Percentiles rank a stretch among this genome's conserved stretches.
phyloP scores from a whole-genome alignment of 2,797 vertebrate genomes.

The Catharus ustulatus region DNA sequence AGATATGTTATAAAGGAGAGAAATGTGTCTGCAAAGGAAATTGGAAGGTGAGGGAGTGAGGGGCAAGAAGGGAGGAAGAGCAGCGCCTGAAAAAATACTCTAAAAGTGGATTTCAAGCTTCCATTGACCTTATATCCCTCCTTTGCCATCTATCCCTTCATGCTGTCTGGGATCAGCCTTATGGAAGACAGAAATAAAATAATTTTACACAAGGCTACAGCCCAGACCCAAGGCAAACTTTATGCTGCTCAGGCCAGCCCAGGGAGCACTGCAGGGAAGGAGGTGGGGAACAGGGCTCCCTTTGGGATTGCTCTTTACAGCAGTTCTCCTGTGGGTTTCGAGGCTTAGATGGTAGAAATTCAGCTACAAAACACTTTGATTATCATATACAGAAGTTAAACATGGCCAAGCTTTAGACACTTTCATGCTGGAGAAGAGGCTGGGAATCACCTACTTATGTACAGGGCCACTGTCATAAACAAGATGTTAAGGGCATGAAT shows the following conservation, averaged over 20 bases:
- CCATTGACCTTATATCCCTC: background rate
- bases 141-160: background rate
- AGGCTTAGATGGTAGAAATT: background rate
- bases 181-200: background rate
- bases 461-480: background rate
- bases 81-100: background rate
- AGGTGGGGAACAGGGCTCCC: background rate
- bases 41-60: background rate
- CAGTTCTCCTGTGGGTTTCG: background rate
- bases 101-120: background rate
- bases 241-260: background rate
- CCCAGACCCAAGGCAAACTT: background rate
- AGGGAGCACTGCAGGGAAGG: background rate
- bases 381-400: background rate
- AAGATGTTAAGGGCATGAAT: background rate
- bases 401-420: background rate
- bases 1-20: background rate
- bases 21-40: background rate
- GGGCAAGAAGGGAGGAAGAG: background rate
- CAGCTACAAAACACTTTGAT: background rate
- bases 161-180: background rate
- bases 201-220: background rate
- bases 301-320: background rate
- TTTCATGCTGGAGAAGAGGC: background rate
- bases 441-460: fast-evolving